Evolutionary conservation across 1,140 invertebrate genomes (phyloP).

Genomic region (Bilobella aurantiaca): DNA sequence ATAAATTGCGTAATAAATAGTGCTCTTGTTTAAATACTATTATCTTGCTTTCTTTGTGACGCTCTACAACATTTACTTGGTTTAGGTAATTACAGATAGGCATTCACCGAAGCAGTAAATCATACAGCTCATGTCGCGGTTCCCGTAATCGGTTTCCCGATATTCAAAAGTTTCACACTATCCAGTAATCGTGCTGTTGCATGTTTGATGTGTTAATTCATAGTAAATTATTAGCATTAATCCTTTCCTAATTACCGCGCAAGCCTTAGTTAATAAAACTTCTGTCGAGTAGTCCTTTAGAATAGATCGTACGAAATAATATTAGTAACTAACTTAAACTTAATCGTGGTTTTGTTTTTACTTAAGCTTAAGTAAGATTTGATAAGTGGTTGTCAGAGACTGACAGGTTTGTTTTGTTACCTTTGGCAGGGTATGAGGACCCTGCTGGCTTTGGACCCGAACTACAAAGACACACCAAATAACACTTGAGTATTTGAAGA

Average conservation of each 20-base stretch:
- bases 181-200: too few relatives aligned
- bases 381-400: conserved; percentile 12
- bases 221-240: too few relatives aligned
- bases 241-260: neutral
- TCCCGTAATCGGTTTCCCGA: too few relatives aligned
- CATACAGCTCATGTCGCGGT: too few relatives aligned
- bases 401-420: conserved; percentile 25
- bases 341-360: neutral
- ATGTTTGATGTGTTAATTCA: too few relatives aligned
- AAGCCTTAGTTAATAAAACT: neutral
- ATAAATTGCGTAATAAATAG: too few relatives aligned
- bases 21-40: too few relatives aligned
- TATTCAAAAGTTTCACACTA: too few relatives aligned
- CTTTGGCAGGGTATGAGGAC: conserved; percentile 34
- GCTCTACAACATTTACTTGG: too few relatives aligned
- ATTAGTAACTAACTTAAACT: neutral
- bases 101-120: too few relatives aligned
- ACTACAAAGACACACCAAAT: conserved; percentile 32
- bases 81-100: too few relatives aligned
- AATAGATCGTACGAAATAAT: neutral
- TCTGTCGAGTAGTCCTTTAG: neutral
- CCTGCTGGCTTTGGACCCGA: conserved; percentile 29
- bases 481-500: conserved; percentile 9
- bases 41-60: too few relatives aligned
- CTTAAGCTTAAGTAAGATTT: conserved; percentile 6